A percentile compares a stretch with the other conserved stretches of the same genome.
These are phyloP conservation scores for Acleris emargana DNA, from an alignment of 2,888 invertebrate genomes.

Conservation along the genomic window DNA sequence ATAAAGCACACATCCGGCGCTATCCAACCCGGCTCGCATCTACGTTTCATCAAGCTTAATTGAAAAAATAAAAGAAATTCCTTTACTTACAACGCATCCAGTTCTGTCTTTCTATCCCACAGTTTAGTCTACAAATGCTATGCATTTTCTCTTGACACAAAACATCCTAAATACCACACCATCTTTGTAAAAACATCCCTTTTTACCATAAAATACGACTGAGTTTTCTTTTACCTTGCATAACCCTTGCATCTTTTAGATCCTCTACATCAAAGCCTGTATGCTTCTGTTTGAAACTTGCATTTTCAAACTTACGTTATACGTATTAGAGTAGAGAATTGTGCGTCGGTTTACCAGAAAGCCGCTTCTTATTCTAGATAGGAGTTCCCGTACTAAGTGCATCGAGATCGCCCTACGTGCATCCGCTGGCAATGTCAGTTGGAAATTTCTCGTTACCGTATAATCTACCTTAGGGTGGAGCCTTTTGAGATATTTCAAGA, in stretches of 20 bases:
- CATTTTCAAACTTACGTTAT: slow-evolving; percentile 44
- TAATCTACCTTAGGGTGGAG: slow-evolving; percentile 72
- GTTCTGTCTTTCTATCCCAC: slow-evolving; percentile 63
- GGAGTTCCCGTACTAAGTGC: slow-evolving; percentile 69
- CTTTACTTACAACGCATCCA: slow-evolving; percentile 69
- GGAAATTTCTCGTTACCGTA: slow-evolving; percentile 79
- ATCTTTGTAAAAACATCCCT: slow-evolving; percentile 39
- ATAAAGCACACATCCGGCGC: slow-evolving; percentile 7
- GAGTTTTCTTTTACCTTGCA: slow-evolving; percentile 38
- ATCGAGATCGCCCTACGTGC: slow-evolving; percentile 78
- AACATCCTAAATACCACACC: slow-evolving; percentile 37
- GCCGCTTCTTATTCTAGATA: slow-evolving; percentile 43
- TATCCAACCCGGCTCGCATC: slow-evolving; percentile 14
- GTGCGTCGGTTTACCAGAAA: slow-evolving; percentile 40
- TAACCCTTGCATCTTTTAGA: slow-evolving; percentile 50
- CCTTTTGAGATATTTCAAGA: slow-evolving; percentile 33
- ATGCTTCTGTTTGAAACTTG: slow-evolving; percentile 37
- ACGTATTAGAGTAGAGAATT: slow-evolving; percentile 41
- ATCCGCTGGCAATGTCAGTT: slow-evolving; percentile 75
- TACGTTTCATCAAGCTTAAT: slow-evolving; percentile 72
- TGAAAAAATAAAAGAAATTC: slow-evolving; percentile 72
- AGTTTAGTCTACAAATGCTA: slow-evolving; percentile 71
- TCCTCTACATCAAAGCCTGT: slow-evolving; percentile 41
- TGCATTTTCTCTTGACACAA: slow-evolving; percentile 41
- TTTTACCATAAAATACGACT: slow-evolving; percentile 40